These are phyloP conservation scores for Coccyzus lansbergi DNA, from an alignment of 2,797 vertebrate species.

Conservation along the genomic window DNA sequence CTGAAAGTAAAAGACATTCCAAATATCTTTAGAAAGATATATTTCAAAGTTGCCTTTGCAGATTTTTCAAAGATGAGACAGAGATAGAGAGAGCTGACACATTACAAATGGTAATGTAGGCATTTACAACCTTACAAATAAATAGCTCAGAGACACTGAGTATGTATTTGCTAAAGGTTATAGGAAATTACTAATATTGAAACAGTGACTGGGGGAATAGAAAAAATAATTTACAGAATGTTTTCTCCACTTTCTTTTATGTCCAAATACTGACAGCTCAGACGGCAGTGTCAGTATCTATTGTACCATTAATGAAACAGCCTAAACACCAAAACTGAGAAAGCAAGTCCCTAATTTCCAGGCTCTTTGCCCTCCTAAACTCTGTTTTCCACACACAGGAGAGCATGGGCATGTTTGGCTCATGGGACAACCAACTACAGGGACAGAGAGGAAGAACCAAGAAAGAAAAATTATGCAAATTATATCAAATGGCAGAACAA, in stretches of 20 bases:
- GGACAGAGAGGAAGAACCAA: not conserved
- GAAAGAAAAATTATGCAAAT: not conserved
- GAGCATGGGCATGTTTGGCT: not conserved
- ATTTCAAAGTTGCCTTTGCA: not conserved
- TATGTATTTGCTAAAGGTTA: not conserved
- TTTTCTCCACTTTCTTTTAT: not conserved
- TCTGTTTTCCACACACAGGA: not conserved
- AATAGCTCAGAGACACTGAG: not conserved
- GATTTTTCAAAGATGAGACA: not conserved
- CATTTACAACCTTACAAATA: not conserved
- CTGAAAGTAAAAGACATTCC: slow-evolving; percentile 1
- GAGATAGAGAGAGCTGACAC: not conserved
- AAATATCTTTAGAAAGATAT: not conserved
- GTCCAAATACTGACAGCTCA: not conserved
- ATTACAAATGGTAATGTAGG: not conserved
- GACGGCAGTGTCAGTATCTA: not conserved
- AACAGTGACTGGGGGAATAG: not conserved
- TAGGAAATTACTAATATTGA: not conserved
- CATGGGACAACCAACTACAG: not conserved
- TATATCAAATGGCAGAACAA: not conserved
- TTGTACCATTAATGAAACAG: not conserved
- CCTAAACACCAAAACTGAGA: not conserved
- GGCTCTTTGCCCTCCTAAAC: not conserved
- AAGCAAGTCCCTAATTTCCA: not conserved
- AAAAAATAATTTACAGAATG: not conserved